phyloP scores from a whole-genome alignment of 2,797 vertebrate species.

The Leptodactylus fallax region DNA sequence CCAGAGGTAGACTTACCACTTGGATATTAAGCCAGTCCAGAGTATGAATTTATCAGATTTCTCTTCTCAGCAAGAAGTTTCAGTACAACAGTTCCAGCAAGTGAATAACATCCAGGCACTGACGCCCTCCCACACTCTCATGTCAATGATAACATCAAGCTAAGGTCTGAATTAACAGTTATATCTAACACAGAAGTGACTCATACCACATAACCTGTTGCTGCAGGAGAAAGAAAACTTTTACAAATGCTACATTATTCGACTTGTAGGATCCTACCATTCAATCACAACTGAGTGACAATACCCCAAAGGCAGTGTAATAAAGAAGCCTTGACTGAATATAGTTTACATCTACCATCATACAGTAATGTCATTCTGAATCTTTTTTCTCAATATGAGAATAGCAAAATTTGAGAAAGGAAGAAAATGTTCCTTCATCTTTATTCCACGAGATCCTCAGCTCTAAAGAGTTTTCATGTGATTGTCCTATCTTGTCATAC shows the following conservation, averaged over 20 bases:
- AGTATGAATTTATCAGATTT: background rate
- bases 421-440: too few relatives aligned
- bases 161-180: background rate
- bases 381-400: too few relatives aligned
- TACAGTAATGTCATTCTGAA: background rate
- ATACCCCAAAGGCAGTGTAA: background rate
- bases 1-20: background rate
- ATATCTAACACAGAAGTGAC: background rate
- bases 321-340: background rate
- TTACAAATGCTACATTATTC: slow-evolving; percentile 10
- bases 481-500: too few relatives aligned
- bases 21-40: background rate
- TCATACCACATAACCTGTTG: slow-evolving; percentile 1
- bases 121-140: background rate
- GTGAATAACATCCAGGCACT: background rate
- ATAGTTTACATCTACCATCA: background rate
- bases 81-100: background rate
- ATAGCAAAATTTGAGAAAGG: too few relatives aligned
- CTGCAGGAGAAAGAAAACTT: background rate
- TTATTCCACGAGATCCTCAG: background rate
- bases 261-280: background rate
- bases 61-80: background rate
- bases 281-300: background rate
- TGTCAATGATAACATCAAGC: background rate
- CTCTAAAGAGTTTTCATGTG: background rate